phyloP scores from a whole-genome alignment of 2,888 invertebrate genomes.

The Drosophila ochracea region DNA sequence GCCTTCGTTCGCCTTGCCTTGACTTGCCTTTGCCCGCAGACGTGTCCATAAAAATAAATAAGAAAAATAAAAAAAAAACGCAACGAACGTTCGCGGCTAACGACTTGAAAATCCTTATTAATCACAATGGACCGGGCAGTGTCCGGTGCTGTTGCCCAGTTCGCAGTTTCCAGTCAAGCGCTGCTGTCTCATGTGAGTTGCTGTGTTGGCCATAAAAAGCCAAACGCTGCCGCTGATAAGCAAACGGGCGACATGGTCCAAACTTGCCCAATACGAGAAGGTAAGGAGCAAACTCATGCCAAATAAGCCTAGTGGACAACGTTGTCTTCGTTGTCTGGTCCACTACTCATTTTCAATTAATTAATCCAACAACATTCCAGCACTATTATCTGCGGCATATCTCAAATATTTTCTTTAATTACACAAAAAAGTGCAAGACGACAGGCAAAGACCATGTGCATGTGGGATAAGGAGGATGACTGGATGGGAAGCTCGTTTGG shows the following conservation, averaged over 20 bases:
- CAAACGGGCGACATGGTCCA: constrained; percentile 73
- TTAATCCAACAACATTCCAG: constrained; percentile 81
- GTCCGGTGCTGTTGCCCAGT: constrained; percentile 13
- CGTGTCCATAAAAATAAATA: constrained; percentile 60
- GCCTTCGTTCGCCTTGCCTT: constrained; percentile 54
- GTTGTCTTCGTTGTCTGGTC: constrained; percentile 44
- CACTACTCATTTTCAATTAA: constrained; percentile 81
- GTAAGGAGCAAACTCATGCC: constrained; percentile 44
- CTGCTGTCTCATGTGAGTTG: constrained; percentile 59
- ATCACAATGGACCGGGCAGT: constrained; percentile 66
- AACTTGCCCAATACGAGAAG: constrained; percentile 26
- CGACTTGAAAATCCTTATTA: constrained; percentile 81
- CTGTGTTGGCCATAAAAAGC: constrained; percentile 74
- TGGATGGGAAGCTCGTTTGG: constrained; percentile 23
- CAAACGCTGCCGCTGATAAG: constrained; percentile 75
- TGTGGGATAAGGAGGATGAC: constrained; percentile 22
- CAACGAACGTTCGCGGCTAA: constrained; percentile 64
- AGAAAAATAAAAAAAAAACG: constrained; percentile 21
- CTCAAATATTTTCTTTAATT: constrained; percentile 81
- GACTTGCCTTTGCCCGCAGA: constrained; percentile 22
- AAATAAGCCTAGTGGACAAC: constrained; percentile 58
- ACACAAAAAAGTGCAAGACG: constrained; percentile 62
- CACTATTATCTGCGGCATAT: constrained; percentile 80
- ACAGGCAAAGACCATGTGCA: constrained; percentile 27
- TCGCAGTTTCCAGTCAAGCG: constrained; percentile 29